These are phyloP conservation scores for Ormyrus nitidulus DNA, from an alignment of 2,888 invertebrate species.

Conservation along the genomic window DNA sequence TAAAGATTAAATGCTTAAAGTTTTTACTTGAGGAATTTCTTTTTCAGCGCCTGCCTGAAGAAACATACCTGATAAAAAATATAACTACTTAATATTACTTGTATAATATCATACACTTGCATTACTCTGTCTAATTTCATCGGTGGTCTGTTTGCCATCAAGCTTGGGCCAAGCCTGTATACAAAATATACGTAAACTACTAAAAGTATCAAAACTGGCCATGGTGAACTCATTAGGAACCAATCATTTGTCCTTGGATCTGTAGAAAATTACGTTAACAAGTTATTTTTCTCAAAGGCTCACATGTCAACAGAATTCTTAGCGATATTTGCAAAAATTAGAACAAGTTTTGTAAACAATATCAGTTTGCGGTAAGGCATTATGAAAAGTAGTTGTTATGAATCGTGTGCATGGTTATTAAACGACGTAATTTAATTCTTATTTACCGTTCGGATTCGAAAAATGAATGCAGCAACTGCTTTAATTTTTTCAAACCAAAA, in stretches of 20 bases:
- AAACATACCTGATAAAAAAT: slow-evolving; percentile 72
- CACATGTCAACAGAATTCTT: no score
- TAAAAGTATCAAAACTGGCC: slow-evolving; percentile 78
- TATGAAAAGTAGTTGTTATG: no score
- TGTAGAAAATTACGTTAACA: slow-evolving; percentile 62
- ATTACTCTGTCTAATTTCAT: slow-evolving; percentile 81
- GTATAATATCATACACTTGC: slow-evolving; percentile 82
- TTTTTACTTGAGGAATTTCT: slow-evolving; percentile 72
- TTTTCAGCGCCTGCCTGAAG: no score
- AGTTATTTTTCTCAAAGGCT: no score
- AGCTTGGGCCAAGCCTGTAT: slow-evolving; percentile 82
- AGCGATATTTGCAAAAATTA: no score
- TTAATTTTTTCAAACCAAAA: no score
- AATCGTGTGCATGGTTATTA: no score
- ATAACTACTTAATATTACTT: slow-evolving; percentile 80
- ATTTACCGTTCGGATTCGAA: no score
- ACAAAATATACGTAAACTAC: slow-evolving; percentile 84
- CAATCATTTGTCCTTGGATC: slow-evolving; percentile 82
- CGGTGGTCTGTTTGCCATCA: slow-evolving; percentile 83
- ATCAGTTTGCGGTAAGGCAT: no score
- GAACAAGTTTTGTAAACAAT: no score
- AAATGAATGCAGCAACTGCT: no score
- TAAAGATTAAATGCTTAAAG: slow-evolving; percentile 40
- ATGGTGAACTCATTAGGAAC: slow-evolving; percentile 82
- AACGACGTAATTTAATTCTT: no score